Conservation (phyloP, 2,888 invertebrate genomes). For the Drosophila dives region DNA sequence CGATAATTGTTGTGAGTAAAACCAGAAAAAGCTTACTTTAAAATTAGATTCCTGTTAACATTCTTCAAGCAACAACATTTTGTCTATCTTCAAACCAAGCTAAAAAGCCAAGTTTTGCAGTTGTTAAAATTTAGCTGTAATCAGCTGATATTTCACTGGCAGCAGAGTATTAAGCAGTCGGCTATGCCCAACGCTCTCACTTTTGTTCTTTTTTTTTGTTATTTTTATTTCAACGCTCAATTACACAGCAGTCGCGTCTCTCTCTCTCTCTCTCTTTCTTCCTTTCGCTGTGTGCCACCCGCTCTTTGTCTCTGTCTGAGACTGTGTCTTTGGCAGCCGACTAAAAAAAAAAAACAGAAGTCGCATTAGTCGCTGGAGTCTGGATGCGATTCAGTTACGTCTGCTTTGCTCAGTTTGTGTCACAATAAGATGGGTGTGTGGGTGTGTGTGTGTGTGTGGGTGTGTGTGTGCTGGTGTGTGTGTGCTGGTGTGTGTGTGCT, state of each 20-base stretch:
- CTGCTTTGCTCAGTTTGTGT: slow-evolving; percentile 12
- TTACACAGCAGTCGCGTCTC: slow-evolving; percentile 39
- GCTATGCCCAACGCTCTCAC: neutral
- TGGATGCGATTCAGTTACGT: slow-evolving; percentile 15
- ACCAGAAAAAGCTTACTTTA: neutral
- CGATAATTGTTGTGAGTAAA: neutral
- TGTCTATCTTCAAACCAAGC: neutral
- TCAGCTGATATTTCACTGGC: neutral
- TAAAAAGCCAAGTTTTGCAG: neutral
- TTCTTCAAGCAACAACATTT: neutral
- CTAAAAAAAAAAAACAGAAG: slow-evolving; percentile 23
- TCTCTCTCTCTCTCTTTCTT: neutral
- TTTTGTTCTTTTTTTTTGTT: neutral
- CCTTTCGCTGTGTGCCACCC: neutral
- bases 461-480: slow-evolving; percentile 1
- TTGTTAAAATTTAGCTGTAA: neutral
- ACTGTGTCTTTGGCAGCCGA: slow-evolving; percentile 9
- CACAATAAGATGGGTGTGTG: slow-evolving; percentile 1
- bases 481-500: slow-evolving; percentile 6
- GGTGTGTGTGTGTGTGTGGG: slow-evolving; percentile 7
- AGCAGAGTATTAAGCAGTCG: neutral
- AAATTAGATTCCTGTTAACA: neutral
- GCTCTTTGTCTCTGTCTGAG: slow-evolving; percentile 5
- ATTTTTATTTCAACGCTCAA: slow-evolving; percentile 41
- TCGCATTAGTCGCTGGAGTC: slow-evolving; percentile 33